Percentiles rank a stretch among this genome's conserved stretches.
Evolutionary conservation across 2,888 invertebrate species (phyloP).

Genomic region (Eristalis tenax): DNA sequence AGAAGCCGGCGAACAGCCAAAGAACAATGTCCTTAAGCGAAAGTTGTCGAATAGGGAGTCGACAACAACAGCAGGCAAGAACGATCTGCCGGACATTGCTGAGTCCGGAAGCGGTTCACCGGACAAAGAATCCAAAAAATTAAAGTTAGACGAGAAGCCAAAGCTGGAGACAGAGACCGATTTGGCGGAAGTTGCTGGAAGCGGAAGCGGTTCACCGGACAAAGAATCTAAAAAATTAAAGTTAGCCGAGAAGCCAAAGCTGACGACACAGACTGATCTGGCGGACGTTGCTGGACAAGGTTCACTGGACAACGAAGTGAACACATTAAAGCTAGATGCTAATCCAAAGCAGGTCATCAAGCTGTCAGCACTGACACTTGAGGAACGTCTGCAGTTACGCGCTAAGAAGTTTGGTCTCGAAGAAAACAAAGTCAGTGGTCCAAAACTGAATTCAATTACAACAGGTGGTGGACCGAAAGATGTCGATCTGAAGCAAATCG

Average conservation of each 20-base stretch:
- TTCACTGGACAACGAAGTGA: no score
- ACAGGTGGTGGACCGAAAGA: conserved; percentile 80
- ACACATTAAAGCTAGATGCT: no score
- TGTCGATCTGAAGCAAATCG: conserved; percentile 82
- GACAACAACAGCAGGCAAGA: conserved; percentile 14
- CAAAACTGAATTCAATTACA: conserved; percentile 58
- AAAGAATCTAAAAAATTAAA: conserved; percentile 84
- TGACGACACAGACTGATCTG: no score
- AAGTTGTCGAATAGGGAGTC: conserved; percentile 75
- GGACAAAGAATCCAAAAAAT: conserved; percentile 84
- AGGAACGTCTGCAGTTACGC: conserved; percentile 88
- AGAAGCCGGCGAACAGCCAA: conserved; percentile 72
- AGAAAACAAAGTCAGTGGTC: conserved; percentile 30
- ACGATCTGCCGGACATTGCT: conserved; percentile 59
- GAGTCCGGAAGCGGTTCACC: conserved; percentile 76
- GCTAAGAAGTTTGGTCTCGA: conserved; percentile 91
- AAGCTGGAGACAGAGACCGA: conserved; percentile 46
- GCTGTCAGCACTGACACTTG: conserved; percentile 83
- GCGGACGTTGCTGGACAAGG: no score
- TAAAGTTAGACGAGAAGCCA: conserved; percentile 77
- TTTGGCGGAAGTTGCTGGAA: no score
- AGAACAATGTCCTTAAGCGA: conserved; percentile 78
- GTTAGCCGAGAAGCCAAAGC: conserved; percentile 74
- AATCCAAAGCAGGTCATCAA: conserved; percentile 81
- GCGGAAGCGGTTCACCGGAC: no score